Evolutionary conservation across 2,888 invertebrate species (phyloP), one percentile per base, ranked within the genome.

Genomic region (Orthosia cruda): DNA sequence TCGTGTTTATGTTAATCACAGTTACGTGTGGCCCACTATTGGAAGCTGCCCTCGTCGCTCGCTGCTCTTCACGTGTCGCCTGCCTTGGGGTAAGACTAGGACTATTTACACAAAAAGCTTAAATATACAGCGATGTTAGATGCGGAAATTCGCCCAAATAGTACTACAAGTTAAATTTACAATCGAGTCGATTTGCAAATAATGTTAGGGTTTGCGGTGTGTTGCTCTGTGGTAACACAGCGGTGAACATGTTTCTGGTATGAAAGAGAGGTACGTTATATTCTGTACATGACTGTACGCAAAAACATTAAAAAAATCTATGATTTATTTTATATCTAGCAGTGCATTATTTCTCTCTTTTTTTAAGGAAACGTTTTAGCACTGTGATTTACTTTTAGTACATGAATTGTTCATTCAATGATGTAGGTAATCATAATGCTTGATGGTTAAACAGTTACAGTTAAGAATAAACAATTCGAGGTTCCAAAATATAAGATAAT

Each of bases 61-160:
- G 92, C 73, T 81, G 92, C 73, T 89, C 91, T 89, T 84, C 92
- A 73, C 89, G 74, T 87, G 91, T 80, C 88, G 84, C 89, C 89
- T 87, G 91, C 88, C 91, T 89, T 88, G 88, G 84, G 85, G 90
- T 86, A 90, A 87, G 86, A 92, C 93, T 94, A 95, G 88, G 92
- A 92, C 93, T 96, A 95, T 95, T 94, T 96, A 96, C 96, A 96
- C 95, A 96, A 96, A 96, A 96, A 96, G 96, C 96, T 96, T 92
- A 93, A 92, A 95, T 96, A 91, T 96, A 96, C 96, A 96, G 96
- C 96, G 91, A 93, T 95, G 96, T 96, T 96, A 96, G 95, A 95
- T 95, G 96, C 96, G 93, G 93, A 94, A 95, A 93, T 94, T 95
- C 93, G 93, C 93, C 93, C 94, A 95, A 93, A 93, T 93, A 91